These are phyloP conservation scores for Sinopyrophorus schimmeli DNA, from an alignment of 2,888 invertebrate species.

Conservation along the genomic window DNA sequence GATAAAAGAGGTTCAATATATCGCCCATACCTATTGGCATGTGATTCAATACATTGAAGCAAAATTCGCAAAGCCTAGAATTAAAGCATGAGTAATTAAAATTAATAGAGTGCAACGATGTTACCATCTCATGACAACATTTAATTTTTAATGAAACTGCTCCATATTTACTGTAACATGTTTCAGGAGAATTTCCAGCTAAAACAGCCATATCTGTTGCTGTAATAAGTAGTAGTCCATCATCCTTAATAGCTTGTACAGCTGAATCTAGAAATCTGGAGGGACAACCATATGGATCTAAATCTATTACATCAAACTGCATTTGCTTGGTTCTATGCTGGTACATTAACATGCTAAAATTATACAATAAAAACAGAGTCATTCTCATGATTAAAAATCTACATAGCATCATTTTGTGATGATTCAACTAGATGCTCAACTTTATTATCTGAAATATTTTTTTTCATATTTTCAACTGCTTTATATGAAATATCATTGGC, in stretches of 20 bases:
- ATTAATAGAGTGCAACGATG: conserved; percentile 8
- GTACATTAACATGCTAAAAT: conserved; percentile 82
- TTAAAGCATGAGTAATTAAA: conserved; percentile 15
- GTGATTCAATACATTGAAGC: conserved; percentile 84
- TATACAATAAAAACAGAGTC: conserved; percentile 9
- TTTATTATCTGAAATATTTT: conserved; percentile 76
- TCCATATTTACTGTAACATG: conserved; percentile 91
- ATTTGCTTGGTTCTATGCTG: conserved; percentile 65
- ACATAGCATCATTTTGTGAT: conserved; percentile 88
- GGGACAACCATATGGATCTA: conserved; percentile 98
- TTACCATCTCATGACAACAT: conserved; percentile 96
- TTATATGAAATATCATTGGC: conserved; percentile 87
- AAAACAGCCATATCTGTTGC: conserved; percentile 97
- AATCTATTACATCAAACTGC: conserved; percentile 86
- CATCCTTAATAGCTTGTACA: conserved; percentile 77
- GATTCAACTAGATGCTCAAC: conserved; percentile 75
- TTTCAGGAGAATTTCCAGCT: conserved; percentile 94
- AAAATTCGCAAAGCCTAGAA: conserved; percentile 88
- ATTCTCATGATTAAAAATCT: conserved; percentile 49
- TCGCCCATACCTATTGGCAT: conserved; percentile 90
- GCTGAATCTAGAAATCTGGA: conserved; percentile 89
- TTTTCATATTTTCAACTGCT: conserved; percentile 85
- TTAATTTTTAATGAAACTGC: conserved; percentile 83
- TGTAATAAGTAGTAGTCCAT: conserved; percentile 90
- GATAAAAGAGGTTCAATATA: conserved; percentile 91